phyloP scores from a whole-genome alignment of 2,888 invertebrate species.

The Eilema sororculum region DNA sequence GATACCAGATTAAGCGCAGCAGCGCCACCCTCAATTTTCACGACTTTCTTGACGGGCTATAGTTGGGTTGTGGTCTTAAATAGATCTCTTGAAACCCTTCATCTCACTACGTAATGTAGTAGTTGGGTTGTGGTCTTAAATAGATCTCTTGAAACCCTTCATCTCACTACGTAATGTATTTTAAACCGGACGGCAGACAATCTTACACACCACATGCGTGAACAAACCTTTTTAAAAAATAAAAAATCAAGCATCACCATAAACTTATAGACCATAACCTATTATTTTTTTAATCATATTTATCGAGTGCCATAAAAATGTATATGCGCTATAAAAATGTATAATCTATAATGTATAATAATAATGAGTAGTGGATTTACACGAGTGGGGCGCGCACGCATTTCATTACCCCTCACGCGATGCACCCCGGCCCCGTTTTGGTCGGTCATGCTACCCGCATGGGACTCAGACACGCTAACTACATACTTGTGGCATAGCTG shows the following conservation, averaged over 20 bases:
- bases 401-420: slow-evolving; percentile 47
- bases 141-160: no score
- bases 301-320: slow-evolving; percentile 22
- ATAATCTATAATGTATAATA: slow-evolving; percentile 31
- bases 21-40: no score
- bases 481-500: neutral
- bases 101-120: neutral
- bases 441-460: slow-evolving; percentile 42
- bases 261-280: neutral
- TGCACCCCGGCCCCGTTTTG: slow-evolving; percentile 39
- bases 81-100: no score
- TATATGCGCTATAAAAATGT: slow-evolving; percentile 22
- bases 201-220: neutral
- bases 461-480: slow-evolving; percentile 31
- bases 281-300: slow-evolving; percentile 10
- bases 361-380: slow-evolving; percentile 28
- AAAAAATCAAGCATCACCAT: neutral
- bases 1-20: no score
- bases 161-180: neutral
- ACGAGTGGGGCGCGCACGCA: slow-evolving; percentile 23
- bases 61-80: no score
- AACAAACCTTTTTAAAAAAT: neutral
- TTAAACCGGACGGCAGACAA: neutral
- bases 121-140: no score
- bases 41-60: no score